These are phyloP conservation scores for Caenorhabditis zanzibari DNA, from an alignment of 2,888 invertebrate genomes.

Conservation along the genomic window DNA sequence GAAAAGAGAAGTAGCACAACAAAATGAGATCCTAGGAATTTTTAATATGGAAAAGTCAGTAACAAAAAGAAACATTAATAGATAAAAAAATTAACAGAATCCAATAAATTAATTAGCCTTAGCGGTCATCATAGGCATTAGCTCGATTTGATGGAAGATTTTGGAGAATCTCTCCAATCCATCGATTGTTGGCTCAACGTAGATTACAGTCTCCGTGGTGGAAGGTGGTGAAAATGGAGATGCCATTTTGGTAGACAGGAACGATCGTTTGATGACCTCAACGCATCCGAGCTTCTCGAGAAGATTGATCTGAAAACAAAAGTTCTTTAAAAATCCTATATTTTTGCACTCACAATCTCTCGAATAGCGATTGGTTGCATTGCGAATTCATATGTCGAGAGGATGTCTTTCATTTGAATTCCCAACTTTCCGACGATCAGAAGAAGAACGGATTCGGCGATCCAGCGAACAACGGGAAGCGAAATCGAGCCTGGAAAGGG, in stretches of 20 bases:
- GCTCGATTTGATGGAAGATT: slow-evolving; percentile 62
- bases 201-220: slow-evolving; percentile 2
- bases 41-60: neutral
- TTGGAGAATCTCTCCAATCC: slow-evolving; percentile 69
- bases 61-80: neutral
- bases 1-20: too few relatives aligned
- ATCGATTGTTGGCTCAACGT: slow-evolving; percentile 65
- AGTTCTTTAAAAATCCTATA: neutral
- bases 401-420: slow-evolving; percentile 73
- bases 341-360: slow-evolving; percentile 65
- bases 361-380: slow-evolving; percentile 75
- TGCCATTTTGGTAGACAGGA: slow-evolving; percentile 58
- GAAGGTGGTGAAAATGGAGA: slow-evolving; percentile 60
- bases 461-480: slow-evolving; percentile 75
- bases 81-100: neutral
- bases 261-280: slow-evolving; percentile 43
- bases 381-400: slow-evolving; percentile 74
- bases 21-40: too few relatives aligned
- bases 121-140: slow-evolving; percentile 41
- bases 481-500: slow-evolving; percentile 49
- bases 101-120: slow-evolving; percentile 20
- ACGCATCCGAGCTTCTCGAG: slow-evolving; percentile 72
- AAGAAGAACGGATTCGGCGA: slow-evolving; percentile 79
- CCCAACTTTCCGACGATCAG: slow-evolving; percentile 76
- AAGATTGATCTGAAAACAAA: slow-evolving; percentile 64